Evolutionary conservation across 2,797 vertebrate genomes (phyloP).

Genomic region (Gymnocypris eckloni): DNA sequence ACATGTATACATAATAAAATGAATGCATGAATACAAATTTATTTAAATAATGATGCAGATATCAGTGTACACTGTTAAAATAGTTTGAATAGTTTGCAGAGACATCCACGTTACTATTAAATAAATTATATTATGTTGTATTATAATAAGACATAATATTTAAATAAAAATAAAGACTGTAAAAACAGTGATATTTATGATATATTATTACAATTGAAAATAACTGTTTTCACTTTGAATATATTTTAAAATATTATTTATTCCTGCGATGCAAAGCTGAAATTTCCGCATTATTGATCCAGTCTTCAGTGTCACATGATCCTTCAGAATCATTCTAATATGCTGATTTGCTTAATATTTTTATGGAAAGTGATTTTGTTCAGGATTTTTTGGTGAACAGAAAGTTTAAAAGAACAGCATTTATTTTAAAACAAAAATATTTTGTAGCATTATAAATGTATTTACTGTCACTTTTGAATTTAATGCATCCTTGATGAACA

Average conservation of each 20-base stretch:
- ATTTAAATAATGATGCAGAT: not conserved
- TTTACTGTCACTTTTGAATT: no score
- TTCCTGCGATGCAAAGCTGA: not conserved
- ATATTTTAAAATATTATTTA: not conserved
- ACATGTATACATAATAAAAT: not conserved
- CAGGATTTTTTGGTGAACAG: not conserved
- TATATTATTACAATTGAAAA: not conserved
- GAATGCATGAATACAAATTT: not conserved
- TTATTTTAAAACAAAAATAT: not conserved
- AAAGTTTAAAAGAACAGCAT: not conserved
- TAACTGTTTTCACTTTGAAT: not conserved
- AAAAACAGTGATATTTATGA: not conserved
- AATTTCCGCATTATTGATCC: not conserved
- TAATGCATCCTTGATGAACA: no score
- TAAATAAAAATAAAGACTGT: not conserved
- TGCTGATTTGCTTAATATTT: not conserved
- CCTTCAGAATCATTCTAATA: not conserved
- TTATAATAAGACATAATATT: not conserved
- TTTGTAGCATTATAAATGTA: no score
- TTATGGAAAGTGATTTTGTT: not conserved
- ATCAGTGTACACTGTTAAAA: not conserved
- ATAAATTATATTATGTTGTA: not conserved
- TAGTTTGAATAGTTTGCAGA: not conserved
- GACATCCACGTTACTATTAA: not conserved
- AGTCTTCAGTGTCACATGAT: not conserved